A percentile compares a stretch with the other conserved stretches of the same genome.
phyloP scores from a whole-genome alignment of 1,140 invertebrate species.

The Mamestra configurata region DNA sequence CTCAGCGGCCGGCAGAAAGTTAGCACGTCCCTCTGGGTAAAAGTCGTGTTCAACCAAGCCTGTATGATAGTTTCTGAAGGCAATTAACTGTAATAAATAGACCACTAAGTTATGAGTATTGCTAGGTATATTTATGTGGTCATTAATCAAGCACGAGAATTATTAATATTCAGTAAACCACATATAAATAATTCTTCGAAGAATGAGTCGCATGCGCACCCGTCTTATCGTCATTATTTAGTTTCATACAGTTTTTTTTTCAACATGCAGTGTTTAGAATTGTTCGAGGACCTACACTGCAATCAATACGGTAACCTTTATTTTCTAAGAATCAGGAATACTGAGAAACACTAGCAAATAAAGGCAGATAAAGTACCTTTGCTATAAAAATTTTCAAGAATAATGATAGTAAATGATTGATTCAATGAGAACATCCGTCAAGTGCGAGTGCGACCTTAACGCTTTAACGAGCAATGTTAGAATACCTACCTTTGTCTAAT shows the following conservation, averaged over 20 bases:
- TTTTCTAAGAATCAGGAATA: neutral
- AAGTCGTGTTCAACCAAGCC: neutral
- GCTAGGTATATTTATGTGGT: neutral
- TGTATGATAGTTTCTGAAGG: neutral
- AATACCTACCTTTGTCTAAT: conserved; percentile 11
- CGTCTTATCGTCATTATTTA: neutral
- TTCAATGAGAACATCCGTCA: conserved; percentile 16
- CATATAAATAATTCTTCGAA: conserved; percentile 4
- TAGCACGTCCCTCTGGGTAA: neutral
- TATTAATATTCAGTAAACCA: conserved; percentile 1
- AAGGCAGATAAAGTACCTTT: neutral
- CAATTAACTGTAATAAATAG: neutral
- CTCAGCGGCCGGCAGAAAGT: neutral
- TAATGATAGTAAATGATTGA: neutral
- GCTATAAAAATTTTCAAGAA: neutral
- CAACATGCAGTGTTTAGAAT: neutral
- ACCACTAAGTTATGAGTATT: neutral
- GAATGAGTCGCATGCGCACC: neutral
- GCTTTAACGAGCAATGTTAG: neutral
- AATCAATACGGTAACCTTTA: neutral
- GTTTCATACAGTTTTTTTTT: neutral
- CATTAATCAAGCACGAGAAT: conserved; percentile 1
- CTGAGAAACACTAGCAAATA: neutral
- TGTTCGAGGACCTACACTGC: neutral
- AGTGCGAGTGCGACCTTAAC: neutral